Conservation (phyloP, 1,140 invertebrate species). For the Popillia japonica region DNA sequence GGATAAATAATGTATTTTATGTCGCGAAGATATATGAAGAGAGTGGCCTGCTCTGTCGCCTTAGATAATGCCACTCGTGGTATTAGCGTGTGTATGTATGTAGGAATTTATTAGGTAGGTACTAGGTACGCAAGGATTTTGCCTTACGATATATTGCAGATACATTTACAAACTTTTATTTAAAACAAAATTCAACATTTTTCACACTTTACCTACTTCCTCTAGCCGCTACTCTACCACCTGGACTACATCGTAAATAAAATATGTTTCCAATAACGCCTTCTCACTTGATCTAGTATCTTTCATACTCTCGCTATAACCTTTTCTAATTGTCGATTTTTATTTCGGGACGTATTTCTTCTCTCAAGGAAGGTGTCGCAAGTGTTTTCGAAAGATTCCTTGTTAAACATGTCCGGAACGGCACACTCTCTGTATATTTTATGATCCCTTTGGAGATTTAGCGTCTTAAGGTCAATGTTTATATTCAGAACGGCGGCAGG, state of each 20-base stretch:
- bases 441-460: neutral
- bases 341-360: conserved; percentile 1
- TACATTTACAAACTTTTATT: too few species aligned
- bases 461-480: conserved; percentile 14
- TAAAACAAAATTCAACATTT: too few species aligned
- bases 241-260: neutral
- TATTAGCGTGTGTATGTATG: too few species aligned
- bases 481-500: conserved; percentile 5
- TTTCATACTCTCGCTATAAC: neutral
- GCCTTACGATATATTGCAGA: too few species aligned
- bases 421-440: conserved; percentile 4
- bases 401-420: neutral
- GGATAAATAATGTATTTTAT: neutral
- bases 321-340: neutral
- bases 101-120: too few species aligned
- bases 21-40: neutral
- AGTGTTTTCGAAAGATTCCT: conserved; percentile 28
- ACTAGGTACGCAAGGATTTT: too few species aligned
- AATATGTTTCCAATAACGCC: neutral
- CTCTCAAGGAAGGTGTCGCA: neutral
- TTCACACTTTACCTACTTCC: too few species aligned
- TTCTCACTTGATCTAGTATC: neutral
- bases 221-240: too few species aligned
- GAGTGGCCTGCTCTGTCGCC: neutral
- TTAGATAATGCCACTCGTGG: neutral